These are phyloP conservation scores for Drosophila phalerata DNA, from an alignment of 2,888 invertebrate species.

Conservation along the genomic window DNA sequence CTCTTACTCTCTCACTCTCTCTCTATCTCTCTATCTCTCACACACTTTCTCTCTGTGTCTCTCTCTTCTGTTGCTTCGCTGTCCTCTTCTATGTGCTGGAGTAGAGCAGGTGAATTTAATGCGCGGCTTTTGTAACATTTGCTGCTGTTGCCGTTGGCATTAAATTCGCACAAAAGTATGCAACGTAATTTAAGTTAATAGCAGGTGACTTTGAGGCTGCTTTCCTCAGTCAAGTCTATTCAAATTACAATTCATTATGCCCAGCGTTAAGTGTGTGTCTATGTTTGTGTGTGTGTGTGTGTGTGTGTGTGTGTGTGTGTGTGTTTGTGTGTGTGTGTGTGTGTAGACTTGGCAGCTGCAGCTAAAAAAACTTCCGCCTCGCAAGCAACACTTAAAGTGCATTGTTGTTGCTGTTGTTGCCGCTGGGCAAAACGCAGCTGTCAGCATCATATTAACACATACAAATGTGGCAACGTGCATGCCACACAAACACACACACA, in stretches of 20 bases:
- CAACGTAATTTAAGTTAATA: constrained; percentile 78
- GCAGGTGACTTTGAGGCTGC: constrained; percentile 57
- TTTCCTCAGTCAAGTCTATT: constrained; percentile 50
- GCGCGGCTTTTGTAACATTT: constrained; percentile 57
- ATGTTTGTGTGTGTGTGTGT: constrained; percentile 18
- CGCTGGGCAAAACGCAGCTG: constrained; percentile 20
- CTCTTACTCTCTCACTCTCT: neutral
- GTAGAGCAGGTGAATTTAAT: constrained; percentile 53
- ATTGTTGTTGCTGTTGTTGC: constrained; percentile 51
- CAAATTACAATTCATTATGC: constrained; percentile 78
- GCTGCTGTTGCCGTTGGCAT: constrained; percentile 42
- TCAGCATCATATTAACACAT: constrained; percentile 14
- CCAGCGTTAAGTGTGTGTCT: constrained; percentile 45
- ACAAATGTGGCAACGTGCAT: neutral
- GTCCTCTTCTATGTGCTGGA: constrained; percentile 11
- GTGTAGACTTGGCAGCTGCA: constrained; percentile 34
- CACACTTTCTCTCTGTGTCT: neutral
- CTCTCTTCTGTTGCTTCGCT: neutral
- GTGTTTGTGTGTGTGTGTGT: constrained; percentile 15
- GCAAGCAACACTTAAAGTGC: constrained; percentile 61
- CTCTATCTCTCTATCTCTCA: neutral
- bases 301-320: constrained; percentile 15
- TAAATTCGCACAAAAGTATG: constrained; percentile 69
- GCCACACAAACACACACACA: neutral
- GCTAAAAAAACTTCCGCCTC: constrained; percentile 59